Base-by-base conservation (phyloP, 2,888 invertebrate genomes). In the Euplexia lucipara region DNA sequence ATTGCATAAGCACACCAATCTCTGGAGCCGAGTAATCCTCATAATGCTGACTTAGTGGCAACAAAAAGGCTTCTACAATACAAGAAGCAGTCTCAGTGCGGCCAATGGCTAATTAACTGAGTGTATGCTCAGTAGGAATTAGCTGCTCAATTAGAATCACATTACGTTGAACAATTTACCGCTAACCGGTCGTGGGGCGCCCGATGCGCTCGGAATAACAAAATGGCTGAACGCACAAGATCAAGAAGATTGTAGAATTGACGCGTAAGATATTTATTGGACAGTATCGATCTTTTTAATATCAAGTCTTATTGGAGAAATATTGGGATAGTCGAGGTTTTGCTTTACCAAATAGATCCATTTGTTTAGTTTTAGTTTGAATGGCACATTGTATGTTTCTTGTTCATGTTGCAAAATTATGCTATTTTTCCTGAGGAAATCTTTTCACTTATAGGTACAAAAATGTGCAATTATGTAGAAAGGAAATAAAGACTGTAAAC, bases 61-160 rank as follows among this genome's bases (percentile, higher is more conserved):
- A 45, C 63, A 78, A 81, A 74, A 71, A 77, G 53, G 63, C 58
- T 67, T 70, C 49, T 60, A 78, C 45, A 69, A 75, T 64, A 73
- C 79, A 72, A 71, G 69, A 69, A 68, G 74, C 58, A 44, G 70
- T 70, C 63, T 66, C 54, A 37, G 53, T 62, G 74, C 54, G 75
- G 58, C 52, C 73, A 78, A 76, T 86, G 83, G 88, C 85, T 90
- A 90, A 92, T 91, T 91, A 90, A 87, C 86, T 77, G 80, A 90
- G 88, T 89, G 86, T 91, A 89, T 91, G 90, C 87, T 88, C 89
- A 81, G 87, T 90, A 89, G 85, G 90, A 92, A 94, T 95, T 94
- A 94, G 92, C 88, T 87, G 93, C 89, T 93, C 95, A 95, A 95
- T 95, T 95, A 95, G 93, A 94, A 91, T 93, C 93, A 92, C 93